Evolutionary conservation across 2,113 vertebrate species (phyloP).

Genomic region (Lepus americanus): DNA sequence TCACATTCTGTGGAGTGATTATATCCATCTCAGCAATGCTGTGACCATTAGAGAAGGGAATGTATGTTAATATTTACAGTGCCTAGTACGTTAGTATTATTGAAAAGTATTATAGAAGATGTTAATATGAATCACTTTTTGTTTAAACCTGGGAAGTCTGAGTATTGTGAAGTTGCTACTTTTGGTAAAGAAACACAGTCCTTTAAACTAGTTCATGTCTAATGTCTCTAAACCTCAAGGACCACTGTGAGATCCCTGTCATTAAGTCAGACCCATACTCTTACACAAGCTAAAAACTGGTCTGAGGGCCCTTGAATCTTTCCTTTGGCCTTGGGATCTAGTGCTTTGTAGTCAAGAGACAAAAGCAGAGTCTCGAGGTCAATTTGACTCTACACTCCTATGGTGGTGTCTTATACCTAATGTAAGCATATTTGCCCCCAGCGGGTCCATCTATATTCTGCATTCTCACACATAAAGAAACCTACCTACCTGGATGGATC

Average conservation of each 20-base stretch:
- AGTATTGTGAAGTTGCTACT: background rate
- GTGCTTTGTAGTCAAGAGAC: background rate
- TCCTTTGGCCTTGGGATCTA: background rate
- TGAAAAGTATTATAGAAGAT: background rate
- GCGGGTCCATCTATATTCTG: background rate
- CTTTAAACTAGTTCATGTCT: background rate
- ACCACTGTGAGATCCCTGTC: background rate
- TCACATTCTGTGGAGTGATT: background rate
- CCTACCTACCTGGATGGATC: background rate
- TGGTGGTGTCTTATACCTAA: background rate
- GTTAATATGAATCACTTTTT: background rate
- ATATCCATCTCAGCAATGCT: background rate
- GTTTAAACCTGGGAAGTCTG: background rate
- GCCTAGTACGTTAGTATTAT: background rate
- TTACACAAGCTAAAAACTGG: background rate
- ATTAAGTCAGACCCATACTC: background rate
- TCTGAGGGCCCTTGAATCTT: background rate
- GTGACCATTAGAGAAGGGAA: background rate
- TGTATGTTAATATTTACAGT: too few species aligned
- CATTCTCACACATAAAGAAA: background rate
- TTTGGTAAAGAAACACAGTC: background rate
- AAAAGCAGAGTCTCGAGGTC: background rate
- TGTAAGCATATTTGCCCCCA: fast-evolving
- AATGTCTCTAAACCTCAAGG: background rate
- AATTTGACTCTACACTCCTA: background rate